phyloP scores from a whole-genome alignment of 1,140 invertebrate genomes.

The Drosophila albomicans region DNA sequence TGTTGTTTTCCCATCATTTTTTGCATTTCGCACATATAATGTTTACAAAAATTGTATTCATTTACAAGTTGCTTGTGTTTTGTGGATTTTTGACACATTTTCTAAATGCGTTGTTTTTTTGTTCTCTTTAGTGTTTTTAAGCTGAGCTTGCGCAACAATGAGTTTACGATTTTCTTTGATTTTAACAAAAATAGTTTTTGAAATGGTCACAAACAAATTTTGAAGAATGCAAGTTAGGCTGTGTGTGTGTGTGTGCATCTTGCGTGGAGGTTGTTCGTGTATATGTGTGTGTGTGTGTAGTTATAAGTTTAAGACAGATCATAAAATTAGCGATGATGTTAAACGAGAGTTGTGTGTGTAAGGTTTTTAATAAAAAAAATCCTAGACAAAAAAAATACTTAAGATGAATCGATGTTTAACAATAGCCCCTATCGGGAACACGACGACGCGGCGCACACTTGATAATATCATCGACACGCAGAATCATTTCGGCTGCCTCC shows the following conservation, averaged over 20 bases:
- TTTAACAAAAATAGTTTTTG: slow-evolving; percentile 34
- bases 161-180: slow-evolving; percentile 14
- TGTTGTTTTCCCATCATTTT: slow-evolving; percentile 40
- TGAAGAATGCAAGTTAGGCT: slow-evolving; percentile 43
- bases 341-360: slow-evolving; percentile 64
- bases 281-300: slow-evolving; percentile 10
- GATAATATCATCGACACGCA: slow-evolving; percentile 99
- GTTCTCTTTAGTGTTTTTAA: slow-evolving; percentile 36
- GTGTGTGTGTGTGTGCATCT: slow-evolving; percentile 25
- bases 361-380: slow-evolving; percentile 62
- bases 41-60: slow-evolving; percentile 76
- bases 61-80: slow-evolving; percentile 54
- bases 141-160: slow-evolving; percentile 40
- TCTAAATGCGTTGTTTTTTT: slow-evolving; percentile 62
- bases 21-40: slow-evolving; percentile 42
- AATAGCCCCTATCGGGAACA: slow-evolving; percentile 93
- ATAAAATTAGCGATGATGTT: slow-evolving; percentile 73
- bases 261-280: neutral
- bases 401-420: slow-evolving; percentile 86
- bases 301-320: slow-evolving; percentile 67
- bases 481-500: slow-evolving; percentile 99
- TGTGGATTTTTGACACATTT: slow-evolving; percentile 63
- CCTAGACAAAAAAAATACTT: slow-evolving; percentile 76
- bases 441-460: slow-evolving; percentile 97
- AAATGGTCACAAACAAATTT: slow-evolving; percentile 39